A percentile compares a stretch with the other conserved stretches of the same genome.
Conservation (phyloP, 2,888 invertebrate genomes). For the Shargacucullia verbasci region DNA sequence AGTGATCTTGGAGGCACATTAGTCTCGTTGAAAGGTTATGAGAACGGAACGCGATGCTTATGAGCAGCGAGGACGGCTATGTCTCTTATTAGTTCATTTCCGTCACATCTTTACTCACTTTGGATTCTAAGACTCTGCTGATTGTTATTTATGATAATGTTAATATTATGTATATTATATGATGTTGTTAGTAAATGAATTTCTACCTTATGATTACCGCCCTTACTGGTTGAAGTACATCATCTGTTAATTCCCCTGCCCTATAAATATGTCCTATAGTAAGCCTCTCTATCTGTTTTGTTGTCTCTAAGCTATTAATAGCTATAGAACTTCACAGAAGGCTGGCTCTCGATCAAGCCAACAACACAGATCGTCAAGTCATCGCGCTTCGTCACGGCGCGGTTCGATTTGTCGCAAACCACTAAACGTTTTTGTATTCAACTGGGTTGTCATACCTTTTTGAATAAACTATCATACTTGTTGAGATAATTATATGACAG, state of each 20-base stretch:
- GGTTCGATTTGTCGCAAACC: conserved; percentile 72
- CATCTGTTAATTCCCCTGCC: too few species aligned
- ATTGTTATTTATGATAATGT: conserved; percentile 20
- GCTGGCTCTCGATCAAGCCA: conserved; percentile 57
- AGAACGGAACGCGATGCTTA: conserved; percentile 48
- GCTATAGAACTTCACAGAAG: conserved; percentile 23
- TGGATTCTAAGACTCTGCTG: conserved; percentile 12
- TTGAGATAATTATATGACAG: background rate
- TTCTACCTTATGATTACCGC: too few species aligned
- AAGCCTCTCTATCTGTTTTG: conserved; percentile 9
- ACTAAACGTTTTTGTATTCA: conserved; percentile 37
- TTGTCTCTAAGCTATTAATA: conserved; percentile 26
- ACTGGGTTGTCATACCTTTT: conserved; percentile 30
- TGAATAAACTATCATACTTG: conserved; percentile 23
- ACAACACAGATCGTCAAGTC: conserved; percentile 73
- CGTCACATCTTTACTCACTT: conserved; percentile 26
- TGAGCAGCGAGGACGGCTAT: conserved; percentile 32
- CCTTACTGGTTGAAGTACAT: too few species aligned
- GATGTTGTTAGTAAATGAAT: too few species aligned
- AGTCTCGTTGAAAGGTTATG: conserved; percentile 69
- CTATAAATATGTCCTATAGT: too few species aligned
- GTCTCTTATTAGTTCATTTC: conserved; percentile 42
- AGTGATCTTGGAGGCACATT: conserved; percentile 69
- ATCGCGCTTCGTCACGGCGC: conserved; percentile 65
- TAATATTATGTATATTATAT: too few species aligned